Conservation (phyloP, 2,888 invertebrate species). For the Phragmatobia fuliginosa region DNA sequence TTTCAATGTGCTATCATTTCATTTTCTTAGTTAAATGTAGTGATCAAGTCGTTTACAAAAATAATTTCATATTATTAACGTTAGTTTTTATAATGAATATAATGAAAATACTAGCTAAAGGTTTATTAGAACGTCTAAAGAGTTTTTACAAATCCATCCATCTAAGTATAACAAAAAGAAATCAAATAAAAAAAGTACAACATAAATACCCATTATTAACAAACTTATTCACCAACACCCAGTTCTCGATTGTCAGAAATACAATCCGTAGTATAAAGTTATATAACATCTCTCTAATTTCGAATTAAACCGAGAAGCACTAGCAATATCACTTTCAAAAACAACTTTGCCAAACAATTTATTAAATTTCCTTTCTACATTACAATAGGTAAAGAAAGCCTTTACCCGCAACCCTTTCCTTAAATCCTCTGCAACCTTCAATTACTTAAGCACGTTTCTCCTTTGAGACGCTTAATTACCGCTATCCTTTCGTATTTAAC, state of each 20-base stretch:
- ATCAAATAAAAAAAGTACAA: not conserved
- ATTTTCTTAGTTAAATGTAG: not conserved
- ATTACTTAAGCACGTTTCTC: constrained; percentile 69
- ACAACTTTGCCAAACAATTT: constrained; percentile 39
- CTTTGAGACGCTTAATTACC: constrained; percentile 69
- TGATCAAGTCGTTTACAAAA: not conserved
- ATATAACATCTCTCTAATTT: constrained; percentile 1
- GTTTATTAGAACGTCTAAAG: too few species aligned
- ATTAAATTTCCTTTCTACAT: constrained; percentile 43
- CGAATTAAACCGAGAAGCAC: not conserved
- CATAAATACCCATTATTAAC: not conserved
- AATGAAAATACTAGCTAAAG: too few species aligned
- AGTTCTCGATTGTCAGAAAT: not conserved
- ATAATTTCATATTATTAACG: too few species aligned
- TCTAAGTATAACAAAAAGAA: not conserved
- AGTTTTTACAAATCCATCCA: too few species aligned
- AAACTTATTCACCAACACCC: not conserved
- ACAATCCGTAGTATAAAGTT: not conserved
- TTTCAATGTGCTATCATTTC: not conserved
- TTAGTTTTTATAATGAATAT: not conserved
- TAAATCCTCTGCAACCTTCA: constrained; percentile 71
- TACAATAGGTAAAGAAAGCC: constrained; percentile 43
- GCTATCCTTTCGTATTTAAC: constrained; percentile 62
- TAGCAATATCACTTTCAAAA: constrained; percentile 33
- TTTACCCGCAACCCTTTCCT: constrained; percentile 43